Evolutionary conservation across 2,888 invertebrate species (phyloP).

Genomic region (Serripes groenlandicus): DNA sequence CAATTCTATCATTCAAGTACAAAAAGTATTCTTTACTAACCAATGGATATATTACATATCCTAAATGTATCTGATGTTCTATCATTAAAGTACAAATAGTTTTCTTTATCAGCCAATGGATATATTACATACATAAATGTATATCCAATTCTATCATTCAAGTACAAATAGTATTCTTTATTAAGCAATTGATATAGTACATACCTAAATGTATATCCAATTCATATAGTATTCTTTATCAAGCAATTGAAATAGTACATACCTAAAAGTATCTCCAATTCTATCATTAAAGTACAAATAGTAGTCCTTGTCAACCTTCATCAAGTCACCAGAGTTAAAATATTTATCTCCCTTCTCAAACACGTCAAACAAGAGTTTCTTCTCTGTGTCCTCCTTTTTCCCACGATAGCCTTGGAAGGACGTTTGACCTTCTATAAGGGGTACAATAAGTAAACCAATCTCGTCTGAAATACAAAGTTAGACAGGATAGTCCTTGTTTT

Average conservation of each 20-base stretch:
- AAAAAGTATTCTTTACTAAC: no score
- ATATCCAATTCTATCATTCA: no score
- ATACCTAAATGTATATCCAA: not conserved
- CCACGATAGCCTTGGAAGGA: slow-evolving; percentile 91
- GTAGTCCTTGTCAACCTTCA: slow-evolving; percentile 78
- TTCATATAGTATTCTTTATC: no score
- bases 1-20: no score
- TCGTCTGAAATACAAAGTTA: slow-evolving; percentile 67
- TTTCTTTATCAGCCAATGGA: no score
- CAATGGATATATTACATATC: no score
- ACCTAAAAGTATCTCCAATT: slow-evolving; percentile 84
- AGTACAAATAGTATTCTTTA: not conserved
- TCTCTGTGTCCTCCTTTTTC: slow-evolving; percentile 94
- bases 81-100: no score
- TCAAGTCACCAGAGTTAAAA: slow-evolving; percentile 81
- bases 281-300: slow-evolving; percentile 81
- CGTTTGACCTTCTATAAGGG: slow-evolving; percentile 52
- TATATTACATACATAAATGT: no score
- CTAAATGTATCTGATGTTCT: no score
- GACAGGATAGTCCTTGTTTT: no score
- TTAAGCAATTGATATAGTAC: not conserved
- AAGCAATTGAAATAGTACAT: no score
- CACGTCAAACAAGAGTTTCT: slow-evolving; percentile 95
- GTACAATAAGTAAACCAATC: slow-evolving; percentile 77
- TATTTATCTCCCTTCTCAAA: slow-evolving; percentile 92